Percentiles rank a stretch among this genome's conserved stretches.
Conservation (phyloP, 1,140 invertebrate genomes). For the Ceratoteleas bidentatus region DNA sequence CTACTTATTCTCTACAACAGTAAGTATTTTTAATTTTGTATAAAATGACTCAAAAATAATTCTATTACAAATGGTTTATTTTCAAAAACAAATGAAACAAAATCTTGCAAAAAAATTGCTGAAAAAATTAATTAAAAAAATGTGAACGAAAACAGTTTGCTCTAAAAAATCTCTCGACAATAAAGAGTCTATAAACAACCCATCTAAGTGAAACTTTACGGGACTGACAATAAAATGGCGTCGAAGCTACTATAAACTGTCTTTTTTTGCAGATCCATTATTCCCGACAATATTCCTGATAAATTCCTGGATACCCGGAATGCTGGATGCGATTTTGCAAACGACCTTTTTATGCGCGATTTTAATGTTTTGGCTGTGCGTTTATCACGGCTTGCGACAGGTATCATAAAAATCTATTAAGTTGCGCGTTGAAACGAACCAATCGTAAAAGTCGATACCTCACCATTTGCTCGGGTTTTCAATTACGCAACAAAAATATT, state of each 20-base stretch:
- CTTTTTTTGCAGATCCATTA: slow-evolving; percentile 89
- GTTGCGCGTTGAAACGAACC: slow-evolving; percentile 1
- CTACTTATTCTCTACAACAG: slow-evolving; percentile 95
- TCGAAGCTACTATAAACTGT: background rate
- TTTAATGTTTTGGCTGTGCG: slow-evolving; percentile 96
- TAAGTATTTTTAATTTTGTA: slow-evolving; percentile 81
- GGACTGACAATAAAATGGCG: too few relatives aligned
- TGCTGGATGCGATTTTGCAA: slow-evolving; percentile 95
- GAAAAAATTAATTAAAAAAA: background rate
- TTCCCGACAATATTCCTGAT: slow-evolving; percentile 95
- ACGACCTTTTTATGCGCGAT: slow-evolving; percentile 93
- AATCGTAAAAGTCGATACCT: too few relatives aligned
- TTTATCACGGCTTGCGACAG: slow-evolving; percentile 97
- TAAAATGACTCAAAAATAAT: too few relatives aligned
- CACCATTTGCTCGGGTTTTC: too few relatives aligned
- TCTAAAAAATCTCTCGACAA: background rate
- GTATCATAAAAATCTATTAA: slow-evolving; percentile 79
- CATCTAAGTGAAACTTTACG: too few relatives aligned
- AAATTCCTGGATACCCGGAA: slow-evolving; percentile 94
- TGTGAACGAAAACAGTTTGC: too few relatives aligned
- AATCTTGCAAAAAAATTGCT: too few relatives aligned
- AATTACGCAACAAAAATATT: too few relatives aligned
- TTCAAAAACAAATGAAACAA: too few relatives aligned
- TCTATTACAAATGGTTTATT: too few relatives aligned
- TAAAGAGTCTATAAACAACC: too few relatives aligned